Evolutionary conservation across 1,140 invertebrate species (phyloP).

Genomic region (Caenorhabditis latens): DNA sequence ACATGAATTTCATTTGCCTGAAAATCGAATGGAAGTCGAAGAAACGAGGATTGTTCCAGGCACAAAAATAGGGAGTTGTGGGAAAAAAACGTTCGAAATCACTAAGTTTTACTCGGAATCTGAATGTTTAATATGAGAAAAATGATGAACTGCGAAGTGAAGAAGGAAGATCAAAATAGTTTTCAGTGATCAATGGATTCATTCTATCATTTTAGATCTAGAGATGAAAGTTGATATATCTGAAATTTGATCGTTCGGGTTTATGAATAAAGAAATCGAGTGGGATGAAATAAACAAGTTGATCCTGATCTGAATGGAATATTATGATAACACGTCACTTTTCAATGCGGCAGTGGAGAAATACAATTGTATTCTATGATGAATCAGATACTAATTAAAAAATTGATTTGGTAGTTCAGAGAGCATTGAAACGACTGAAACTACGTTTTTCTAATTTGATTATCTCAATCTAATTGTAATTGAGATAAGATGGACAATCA

Average conservation of each 20-base stretch:
- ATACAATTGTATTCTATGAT: background rate
- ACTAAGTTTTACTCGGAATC: background rate
- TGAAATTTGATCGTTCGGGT: background rate
- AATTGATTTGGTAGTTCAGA: too few species aligned
- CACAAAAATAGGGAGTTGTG: too few species aligned
- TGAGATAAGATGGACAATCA: too few species aligned
- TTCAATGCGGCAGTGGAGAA: background rate
- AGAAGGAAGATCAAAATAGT: background rate
- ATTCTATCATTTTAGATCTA: too few species aligned
- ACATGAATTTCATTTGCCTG: slow-evolving; percentile 37
- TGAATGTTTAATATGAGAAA: background rate
- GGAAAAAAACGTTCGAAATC: background rate
- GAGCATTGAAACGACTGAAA: too few species aligned
- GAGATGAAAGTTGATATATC: background rate
- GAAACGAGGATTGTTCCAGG: background rate
- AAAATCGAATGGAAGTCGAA: background rate
- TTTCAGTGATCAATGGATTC: too few species aligned
- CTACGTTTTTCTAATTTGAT: too few species aligned
- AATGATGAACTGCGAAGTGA: background rate
- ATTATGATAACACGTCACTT: slow-evolving; percentile 23
- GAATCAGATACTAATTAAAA: background rate
- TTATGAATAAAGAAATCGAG: background rate
- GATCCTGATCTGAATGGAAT: background rate
- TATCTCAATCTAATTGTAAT: too few species aligned
- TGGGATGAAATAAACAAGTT: background rate